Evolutionary conservation across 2,113 vertebrate species (phyloP), one percentile per base, ranked within the genome.

Genomic region (Coracopsis vasa): DNA sequence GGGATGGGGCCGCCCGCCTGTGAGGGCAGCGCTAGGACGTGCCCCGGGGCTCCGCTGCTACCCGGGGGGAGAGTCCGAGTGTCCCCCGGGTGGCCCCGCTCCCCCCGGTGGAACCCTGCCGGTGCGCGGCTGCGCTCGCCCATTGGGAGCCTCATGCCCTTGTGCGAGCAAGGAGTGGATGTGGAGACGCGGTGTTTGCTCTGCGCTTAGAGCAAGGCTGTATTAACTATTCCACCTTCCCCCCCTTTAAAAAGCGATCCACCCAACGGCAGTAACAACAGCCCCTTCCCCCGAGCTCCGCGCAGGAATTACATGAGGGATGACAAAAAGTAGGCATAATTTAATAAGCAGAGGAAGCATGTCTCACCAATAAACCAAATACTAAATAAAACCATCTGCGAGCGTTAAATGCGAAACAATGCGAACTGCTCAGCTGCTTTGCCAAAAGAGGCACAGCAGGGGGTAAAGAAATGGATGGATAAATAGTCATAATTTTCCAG

Each of bases 301-400:
- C 1, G 35, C 50, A 31, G 85, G 42, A 77, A 64, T 73, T 41
- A 47, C 64, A 6, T 16, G 41, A 86, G 3, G 64, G 73, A 62
- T 80, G 85, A 73, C 62, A 93, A 94, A 83, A 85, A 90, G 82
- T 60, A 80, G 79, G 90, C 69, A 67, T 72, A 35, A 78, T 94
- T 93, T 92, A 92, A 86, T 96, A 77, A 94, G 45, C 62, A 33
- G 81, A 88, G 92, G 90, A 95, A 95, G 79, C 79, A 2, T 70
- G 94, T 93, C 94, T 94, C 90, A 86, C 82, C 75, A 90, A 67
- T 93, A 96, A 95, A 94, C 56, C 42, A 31, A 78, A 65, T 92
- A 44, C 80, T 88, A 81, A 92, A 86, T 89, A 88, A 96, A 94
- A 94, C 61, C 95, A 93, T 90, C 92, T 90, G 93, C 75, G 13